Evolutionary conservation across 2,888 invertebrate genomes (phyloP).

Genomic region (Mesodorylaimus sp.): DNA sequence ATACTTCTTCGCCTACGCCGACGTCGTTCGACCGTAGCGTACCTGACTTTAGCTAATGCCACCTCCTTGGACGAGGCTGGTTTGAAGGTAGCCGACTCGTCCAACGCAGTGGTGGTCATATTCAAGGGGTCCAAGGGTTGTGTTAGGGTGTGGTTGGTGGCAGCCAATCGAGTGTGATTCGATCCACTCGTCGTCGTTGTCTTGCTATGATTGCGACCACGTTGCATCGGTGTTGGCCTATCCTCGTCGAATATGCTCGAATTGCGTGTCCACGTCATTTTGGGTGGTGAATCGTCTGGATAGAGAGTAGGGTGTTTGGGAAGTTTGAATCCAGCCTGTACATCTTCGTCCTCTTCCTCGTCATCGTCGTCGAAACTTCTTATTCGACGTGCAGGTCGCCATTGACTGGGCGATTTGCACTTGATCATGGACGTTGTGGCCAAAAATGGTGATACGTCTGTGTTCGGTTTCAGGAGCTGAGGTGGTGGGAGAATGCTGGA

Average conservation of each 20-base stretch:
- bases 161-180: neutral
- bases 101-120: neutral
- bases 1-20: neutral
- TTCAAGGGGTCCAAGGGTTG: too few species aligned
- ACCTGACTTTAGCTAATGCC: neutral
- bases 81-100: neutral
- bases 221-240: neutral
- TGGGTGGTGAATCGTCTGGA: too few species aligned
- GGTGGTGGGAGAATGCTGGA: too few species aligned
- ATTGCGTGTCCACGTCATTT: neutral
- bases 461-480: too few species aligned
- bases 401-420: too few species aligned
- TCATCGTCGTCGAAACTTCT: too few species aligned
- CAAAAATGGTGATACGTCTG: too few species aligned
- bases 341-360: too few species aligned
- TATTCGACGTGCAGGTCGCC: too few species aligned
- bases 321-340: too few species aligned
- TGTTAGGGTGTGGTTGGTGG: neutral
- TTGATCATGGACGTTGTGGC: too few species aligned
- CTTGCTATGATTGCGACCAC: neutral
- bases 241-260: constrained; percentile 2
- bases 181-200: neutral
- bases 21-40: neutral
- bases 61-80: neutral
- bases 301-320: too few species aligned